phyloP scores from a whole-genome alignment of 2,888 invertebrate genomes.

The Osedax frankpressi region DNA sequence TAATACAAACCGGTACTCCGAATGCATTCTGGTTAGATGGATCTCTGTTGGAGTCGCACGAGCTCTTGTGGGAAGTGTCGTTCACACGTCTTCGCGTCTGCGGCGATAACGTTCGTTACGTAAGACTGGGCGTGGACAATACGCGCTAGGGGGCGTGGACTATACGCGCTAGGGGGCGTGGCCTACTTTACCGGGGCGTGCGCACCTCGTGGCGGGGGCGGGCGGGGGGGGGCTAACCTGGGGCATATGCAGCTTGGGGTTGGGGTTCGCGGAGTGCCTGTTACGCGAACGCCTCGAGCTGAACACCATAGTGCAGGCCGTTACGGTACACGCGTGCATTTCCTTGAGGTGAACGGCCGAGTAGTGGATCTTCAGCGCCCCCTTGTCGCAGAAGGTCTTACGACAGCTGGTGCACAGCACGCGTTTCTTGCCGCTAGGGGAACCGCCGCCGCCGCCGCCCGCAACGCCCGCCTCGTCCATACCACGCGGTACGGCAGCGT shows the following conservation, averaged over 20 bases:
- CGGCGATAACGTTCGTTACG: too few relatives aligned
- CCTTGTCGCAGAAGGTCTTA: constrained; percentile 99
- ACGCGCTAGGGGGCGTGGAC: too few relatives aligned
- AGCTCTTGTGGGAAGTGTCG: too few relatives aligned
- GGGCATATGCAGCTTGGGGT: constrained; percentile 91
- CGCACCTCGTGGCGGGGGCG: too few relatives aligned
- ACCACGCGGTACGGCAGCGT: constrained; percentile 47
- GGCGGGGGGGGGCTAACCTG: constrained; percentile 49
- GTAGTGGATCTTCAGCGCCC: constrained; percentile 95
- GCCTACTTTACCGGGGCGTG: too few relatives aligned
- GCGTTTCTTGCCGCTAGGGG: constrained; percentile 62
- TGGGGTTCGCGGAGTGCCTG: constrained; percentile 91
- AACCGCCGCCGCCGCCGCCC: constrained; percentile 40
- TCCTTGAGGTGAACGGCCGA: constrained; percentile 95
- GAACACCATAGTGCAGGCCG: constrained; percentile 98
- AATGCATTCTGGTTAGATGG: too few relatives aligned
- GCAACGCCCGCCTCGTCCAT: constrained; percentile 43
- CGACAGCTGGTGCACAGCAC: constrained; percentile 95
- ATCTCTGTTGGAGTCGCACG: too few relatives aligned
- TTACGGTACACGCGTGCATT: constrained; percentile 98
- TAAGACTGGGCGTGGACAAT: too few relatives aligned
- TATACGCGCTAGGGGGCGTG: too few relatives aligned
- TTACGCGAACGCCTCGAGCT: constrained; percentile 88
- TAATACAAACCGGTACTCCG: too few relatives aligned
- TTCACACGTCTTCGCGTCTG: too few relatives aligned